Evolutionary conservation across 1,140 invertebrate genomes (phyloP).

Genomic region (Drosophila ironensis): DNA sequence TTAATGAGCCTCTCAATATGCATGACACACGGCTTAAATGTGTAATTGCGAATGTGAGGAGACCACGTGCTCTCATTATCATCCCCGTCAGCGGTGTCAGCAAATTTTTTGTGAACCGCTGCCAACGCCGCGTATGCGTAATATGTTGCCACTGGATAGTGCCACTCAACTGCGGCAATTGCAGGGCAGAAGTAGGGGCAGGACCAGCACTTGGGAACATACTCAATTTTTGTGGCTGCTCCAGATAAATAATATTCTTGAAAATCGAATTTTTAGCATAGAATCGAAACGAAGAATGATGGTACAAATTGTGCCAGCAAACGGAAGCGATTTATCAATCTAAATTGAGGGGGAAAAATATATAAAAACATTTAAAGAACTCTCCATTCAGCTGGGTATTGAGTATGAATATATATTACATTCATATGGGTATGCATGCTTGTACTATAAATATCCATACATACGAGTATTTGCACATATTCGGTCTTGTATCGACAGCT

Average conservation of each 20-base stretch:
- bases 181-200: background rate
- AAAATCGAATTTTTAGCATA: background rate
- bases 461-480: slow-evolving; percentile 7
- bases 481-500: slow-evolving; percentile 43
- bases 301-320: slow-evolving; percentile 7
- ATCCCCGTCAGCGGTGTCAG: slow-evolving; percentile 22
- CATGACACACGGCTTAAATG: slow-evolving; percentile 75
- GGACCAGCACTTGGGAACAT: background rate
- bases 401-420: slow-evolving; percentile 15
- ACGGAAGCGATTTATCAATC: slow-evolving; percentile 44
- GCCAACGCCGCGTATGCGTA: slow-evolving; percentile 49
- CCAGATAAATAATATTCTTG: slow-evolving; percentile 37
- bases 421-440: no score
- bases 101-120: slow-evolving; percentile 31
- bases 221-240: slow-evolving; percentile 26
- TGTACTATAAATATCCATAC: slow-evolving; percentile 9
- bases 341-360: slow-evolving; percentile 30
- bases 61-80: slow-evolving; percentile 53
- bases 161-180: no score
- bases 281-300: slow-evolving; percentile 3
- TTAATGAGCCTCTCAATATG: slow-evolving; percentile 79
- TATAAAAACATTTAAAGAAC: slow-evolving; percentile 27
- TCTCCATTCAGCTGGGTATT: slow-evolving; percentile 21
- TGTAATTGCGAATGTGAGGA: slow-evolving; percentile 56
- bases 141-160: no score